phyloP scores from a whole-genome alignment of 2,888 invertebrate species.

The Alloplasta piceator region DNA sequence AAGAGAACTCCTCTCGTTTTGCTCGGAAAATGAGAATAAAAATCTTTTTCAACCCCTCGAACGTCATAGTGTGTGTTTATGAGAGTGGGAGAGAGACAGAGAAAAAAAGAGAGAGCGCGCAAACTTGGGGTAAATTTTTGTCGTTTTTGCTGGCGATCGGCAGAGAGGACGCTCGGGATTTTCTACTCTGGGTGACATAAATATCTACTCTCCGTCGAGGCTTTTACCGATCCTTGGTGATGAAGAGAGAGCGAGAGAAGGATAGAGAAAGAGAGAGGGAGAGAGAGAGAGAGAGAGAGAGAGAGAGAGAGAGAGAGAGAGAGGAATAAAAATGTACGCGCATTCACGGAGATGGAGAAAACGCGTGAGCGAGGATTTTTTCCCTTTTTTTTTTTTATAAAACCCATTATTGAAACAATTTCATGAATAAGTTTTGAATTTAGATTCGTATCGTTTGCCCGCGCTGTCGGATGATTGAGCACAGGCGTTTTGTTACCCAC shows the following conservation, averaged over 20 bases:
- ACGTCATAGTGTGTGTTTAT: not conserved
- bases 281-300: constrained; percentile 7
- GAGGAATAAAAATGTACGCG: not conserved
- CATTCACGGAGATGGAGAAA: constrained; percentile 16
- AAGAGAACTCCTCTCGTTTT: not conserved
- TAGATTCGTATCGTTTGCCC: constrained; percentile 57
- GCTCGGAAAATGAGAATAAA: not conserved
- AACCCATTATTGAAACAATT: constrained; percentile 65
- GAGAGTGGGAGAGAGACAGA: too few relatives aligned
- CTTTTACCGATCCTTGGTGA: too few relatives aligned
- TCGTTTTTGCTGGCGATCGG: not conserved
- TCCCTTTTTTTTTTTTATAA: constrained; percentile 11
- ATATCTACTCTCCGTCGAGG: too few relatives aligned
- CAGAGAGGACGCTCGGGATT: not conserved
- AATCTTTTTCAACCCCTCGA: not conserved
- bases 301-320: not conserved
- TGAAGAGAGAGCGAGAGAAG: too few relatives aligned
- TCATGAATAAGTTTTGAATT: constrained; percentile 66
- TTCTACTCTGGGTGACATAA: not conserved
- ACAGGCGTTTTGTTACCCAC: constrained; percentile 40
- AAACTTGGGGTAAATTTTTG: not conserved
- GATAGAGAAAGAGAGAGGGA: not conserved
- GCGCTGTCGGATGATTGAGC: constrained; percentile 54
- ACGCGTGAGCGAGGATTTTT: constrained; percentile 12
- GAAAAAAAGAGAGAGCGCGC: too few relatives aligned